These are phyloP conservation scores for Macrosiphum euphorbiae DNA, from an alignment of 2,888 invertebrate species.

Conservation along the genomic window DNA sequence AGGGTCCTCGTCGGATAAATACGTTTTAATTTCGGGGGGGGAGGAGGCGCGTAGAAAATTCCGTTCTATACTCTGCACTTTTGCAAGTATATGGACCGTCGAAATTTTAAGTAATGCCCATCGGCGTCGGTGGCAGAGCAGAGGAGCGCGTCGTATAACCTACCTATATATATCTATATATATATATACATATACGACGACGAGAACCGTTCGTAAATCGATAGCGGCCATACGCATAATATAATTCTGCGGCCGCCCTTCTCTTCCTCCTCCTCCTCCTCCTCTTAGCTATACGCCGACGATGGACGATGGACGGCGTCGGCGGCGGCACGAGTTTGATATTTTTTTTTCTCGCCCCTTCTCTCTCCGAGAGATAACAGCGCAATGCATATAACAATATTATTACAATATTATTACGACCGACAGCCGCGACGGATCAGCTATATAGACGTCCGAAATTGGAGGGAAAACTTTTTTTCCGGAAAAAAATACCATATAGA, in stretches of 20 bases:
- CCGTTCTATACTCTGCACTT: not conserved
- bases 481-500: not conserved
- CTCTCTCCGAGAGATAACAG: not conserved
- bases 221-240: slow-evolving; percentile 54
- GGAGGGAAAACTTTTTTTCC: not conserved
- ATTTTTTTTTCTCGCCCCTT: not conserved
- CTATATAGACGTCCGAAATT: no score
- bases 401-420: no score
- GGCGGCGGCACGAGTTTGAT: not conserved
- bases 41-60: not conserved
- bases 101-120: slow-evolving; percentile 34
- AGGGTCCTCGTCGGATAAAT: not conserved
- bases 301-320: not conserved
- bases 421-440: no score
- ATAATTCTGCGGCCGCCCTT: slow-evolving; percentile 48
- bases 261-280: not conserved
- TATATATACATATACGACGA: not conserved
- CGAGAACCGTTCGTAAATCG: slow-evolving; percentile 46
- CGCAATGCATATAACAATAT: not conserved
- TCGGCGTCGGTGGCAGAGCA: not conserved
- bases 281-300: not conserved
- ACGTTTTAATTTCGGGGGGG: not conserved
- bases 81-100: not conserved
- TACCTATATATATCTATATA: slow-evolving; percentile 1
- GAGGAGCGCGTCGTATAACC: not conserved